Conservation (phyloP, 2,888 invertebrate species). For the Hypolimnas misippus region DNA sequence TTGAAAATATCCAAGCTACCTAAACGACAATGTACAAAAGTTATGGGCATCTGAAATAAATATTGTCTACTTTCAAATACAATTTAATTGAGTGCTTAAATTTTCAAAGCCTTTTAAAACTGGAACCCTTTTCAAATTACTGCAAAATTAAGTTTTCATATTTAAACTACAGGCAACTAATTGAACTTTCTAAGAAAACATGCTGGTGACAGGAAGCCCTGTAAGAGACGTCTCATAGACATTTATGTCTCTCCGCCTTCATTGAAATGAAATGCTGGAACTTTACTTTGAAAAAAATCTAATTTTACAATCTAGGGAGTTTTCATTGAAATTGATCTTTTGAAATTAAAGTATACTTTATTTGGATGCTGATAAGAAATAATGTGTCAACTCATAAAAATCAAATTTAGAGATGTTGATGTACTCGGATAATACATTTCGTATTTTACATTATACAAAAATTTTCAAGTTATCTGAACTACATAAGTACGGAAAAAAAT, state of each 20-base stretch:
- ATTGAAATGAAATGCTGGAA: background rate
- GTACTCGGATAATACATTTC: too few relatives aligned
- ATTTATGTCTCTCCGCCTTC: background rate
- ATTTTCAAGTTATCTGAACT: too few relatives aligned
- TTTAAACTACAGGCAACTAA: conserved; percentile 2
- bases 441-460: too few relatives aligned
- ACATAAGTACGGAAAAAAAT: too few relatives aligned
- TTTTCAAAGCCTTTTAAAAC: background rate
- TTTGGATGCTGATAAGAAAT: too few relatives aligned
- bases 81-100: background rate
- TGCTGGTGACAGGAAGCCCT: background rate
- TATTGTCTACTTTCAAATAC: background rate
- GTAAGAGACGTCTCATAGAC: background rate
- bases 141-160: background rate
- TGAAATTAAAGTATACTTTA: too few relatives aligned
- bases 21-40: too few relatives aligned
- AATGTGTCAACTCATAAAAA: too few relatives aligned
- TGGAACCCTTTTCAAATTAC: background rate
- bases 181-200: conserved; percentile 8
- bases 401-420: too few relatives aligned
- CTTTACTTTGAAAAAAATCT: background rate
- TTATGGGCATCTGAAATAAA: background rate
- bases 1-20: too few relatives aligned
- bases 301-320: background rate
- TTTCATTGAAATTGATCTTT: background rate